Conservation (phyloP, 2,113 vertebrate genomes). For the Neodon shergylaensis region DNA sequence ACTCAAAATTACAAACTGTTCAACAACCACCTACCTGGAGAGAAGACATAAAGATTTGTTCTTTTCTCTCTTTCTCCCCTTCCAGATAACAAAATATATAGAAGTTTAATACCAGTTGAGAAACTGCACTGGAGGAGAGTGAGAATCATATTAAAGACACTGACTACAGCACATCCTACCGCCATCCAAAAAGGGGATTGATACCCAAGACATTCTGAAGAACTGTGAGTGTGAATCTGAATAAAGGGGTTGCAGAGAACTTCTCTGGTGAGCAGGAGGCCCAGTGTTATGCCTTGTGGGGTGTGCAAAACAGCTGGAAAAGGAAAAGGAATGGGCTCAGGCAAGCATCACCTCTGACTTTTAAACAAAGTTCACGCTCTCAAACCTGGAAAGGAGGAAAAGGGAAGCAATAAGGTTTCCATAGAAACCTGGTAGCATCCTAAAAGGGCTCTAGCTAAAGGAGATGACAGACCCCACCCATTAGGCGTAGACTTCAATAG, state of each 20-base stretch:
- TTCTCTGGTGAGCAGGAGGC: background rate
- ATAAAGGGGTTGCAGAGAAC: background rate
- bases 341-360: background rate
- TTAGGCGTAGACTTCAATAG: background rate
- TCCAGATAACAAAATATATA: constrained; percentile 23
- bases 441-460: background rate
- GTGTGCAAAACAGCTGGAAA: background rate
- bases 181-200: background rate
- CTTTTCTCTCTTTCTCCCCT: background rate
- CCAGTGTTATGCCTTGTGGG: background rate
- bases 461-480: background rate
- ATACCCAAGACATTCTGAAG: background rate
- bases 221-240: background rate
- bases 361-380: background rate
- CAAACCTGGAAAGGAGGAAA: background rate
- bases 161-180: background rate
- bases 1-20: background rate
- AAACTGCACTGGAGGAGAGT: background rate
- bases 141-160: background rate
- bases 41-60: background rate
- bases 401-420: background rate
- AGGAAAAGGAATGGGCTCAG: background rate
- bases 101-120: background rate
- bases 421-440: background rate
- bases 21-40: background rate